Conservation (phyloP, 2,888 invertebrate genomes). For the Pegoplata infirma region DNA sequence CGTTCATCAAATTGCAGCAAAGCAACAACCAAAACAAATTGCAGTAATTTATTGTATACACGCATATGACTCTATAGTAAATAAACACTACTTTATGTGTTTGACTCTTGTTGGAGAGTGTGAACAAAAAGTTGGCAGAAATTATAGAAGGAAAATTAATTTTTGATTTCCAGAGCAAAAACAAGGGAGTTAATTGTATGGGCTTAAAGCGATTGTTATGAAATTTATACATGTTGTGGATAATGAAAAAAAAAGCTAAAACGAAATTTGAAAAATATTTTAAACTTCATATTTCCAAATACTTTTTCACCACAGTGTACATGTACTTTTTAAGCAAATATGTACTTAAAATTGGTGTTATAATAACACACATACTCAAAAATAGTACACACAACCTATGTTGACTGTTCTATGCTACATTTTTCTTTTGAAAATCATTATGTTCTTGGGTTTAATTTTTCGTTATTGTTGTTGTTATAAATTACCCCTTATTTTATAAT, state of each 20-base stretch:
- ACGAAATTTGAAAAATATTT: too few relatives aligned
- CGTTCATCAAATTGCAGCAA: constrained; percentile 67
- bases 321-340: neutral
- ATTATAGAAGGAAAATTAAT: too few relatives aligned
- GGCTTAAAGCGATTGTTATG: too few relatives aligned
- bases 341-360: neutral
- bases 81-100: neutral
- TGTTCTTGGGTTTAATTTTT: too few relatives aligned
- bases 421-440: neutral
- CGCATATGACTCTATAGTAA: constrained; percentile 27
- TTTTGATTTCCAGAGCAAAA: too few relatives aligned
- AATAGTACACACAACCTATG: neutral
- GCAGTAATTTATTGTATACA: constrained; percentile 70
- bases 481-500: constrained; percentile 11
- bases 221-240: too few relatives aligned
- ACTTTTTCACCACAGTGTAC: too few relatives aligned
- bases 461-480: constrained; percentile 2
- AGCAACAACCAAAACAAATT: constrained; percentile 68
- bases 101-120: too few relatives aligned
- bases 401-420: neutral
- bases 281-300: too few relatives aligned
- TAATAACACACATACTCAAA: neutral
- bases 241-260: too few relatives aligned
- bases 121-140: too few relatives aligned
- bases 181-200: too few relatives aligned